phyloP scores from a whole-genome alignment of 2,113 vertebrate genomes.

The Psammodynastes pulverulentus region DNA sequence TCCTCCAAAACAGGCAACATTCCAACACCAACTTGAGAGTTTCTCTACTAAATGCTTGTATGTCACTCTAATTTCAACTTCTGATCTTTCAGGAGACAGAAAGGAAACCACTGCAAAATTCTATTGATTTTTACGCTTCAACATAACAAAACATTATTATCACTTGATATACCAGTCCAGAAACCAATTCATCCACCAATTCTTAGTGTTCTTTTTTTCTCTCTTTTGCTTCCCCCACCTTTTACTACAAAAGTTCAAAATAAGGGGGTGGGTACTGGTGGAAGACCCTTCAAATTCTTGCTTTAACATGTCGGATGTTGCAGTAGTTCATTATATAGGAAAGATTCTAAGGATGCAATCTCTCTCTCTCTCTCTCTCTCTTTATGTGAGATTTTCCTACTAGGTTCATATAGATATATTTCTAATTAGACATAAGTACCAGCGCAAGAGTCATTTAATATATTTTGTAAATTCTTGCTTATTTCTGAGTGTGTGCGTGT shows the following conservation, averaged over 20 bases:
- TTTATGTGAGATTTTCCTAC: neutral
- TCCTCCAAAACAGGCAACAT: neutral
- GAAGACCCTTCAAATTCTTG: neutral
- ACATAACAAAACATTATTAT: neutral
- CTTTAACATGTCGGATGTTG: neutral
- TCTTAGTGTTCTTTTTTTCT: neutral
- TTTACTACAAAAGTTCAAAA: neutral
- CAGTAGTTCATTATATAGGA: neutral
- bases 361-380: neutral
- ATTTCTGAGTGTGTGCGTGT: neutral
- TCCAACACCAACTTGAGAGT: neutral
- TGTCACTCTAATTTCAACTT: neutral
- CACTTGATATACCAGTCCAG: neutral
- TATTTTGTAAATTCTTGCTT: neutral
- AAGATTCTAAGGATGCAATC: neutral
- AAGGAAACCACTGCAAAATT: neutral
- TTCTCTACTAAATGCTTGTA: neutral
- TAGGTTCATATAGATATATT: neutral
- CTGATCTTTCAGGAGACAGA: neutral
- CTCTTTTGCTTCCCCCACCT: neutral
- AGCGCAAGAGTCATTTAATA: neutral
- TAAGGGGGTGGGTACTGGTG: neutral
- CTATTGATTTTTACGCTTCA: fast-evolving
- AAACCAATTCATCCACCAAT: neutral
- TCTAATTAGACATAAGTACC: neutral